phyloP scores from a whole-genome alignment of 2,113 vertebrate genomes.

The Hemiscyllium ocellatum region DNA sequence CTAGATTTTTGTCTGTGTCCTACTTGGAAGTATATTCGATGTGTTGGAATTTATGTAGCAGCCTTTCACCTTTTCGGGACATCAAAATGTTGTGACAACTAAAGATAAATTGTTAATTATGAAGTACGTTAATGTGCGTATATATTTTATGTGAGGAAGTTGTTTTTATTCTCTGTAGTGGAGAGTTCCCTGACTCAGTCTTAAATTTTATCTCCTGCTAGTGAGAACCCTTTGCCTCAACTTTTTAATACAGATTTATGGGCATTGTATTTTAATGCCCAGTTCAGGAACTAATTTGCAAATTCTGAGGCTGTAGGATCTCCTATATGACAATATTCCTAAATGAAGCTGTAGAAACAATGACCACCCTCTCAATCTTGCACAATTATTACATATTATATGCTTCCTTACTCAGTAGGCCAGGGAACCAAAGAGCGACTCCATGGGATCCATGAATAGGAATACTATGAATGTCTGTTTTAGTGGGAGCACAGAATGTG shows the following conservation, averaged over 20 bases:
- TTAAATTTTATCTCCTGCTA: neutral
- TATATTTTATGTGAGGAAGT: neutral
- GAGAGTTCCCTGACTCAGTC: neutral
- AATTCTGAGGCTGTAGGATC: neutral
- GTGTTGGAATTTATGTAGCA: neutral
- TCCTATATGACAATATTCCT: no score
- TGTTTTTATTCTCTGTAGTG: neutral
- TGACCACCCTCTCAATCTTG: no score
- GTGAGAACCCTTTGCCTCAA: neutral
- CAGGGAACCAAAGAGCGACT: no score
- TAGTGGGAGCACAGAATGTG: neutral
- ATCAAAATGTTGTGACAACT: neutral
- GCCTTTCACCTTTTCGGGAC: neutral
- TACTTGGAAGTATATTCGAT: neutral
- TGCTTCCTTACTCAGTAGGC: no score
- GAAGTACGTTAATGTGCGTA: neutral
- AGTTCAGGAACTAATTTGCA: neutral
- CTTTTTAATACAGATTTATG: neutral
- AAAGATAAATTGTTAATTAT: neutral
- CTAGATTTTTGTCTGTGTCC: neutral
- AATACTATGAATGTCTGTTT: neutral
- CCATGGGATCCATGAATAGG: neutral
- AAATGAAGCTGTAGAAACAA: no score
- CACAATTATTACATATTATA: no score
- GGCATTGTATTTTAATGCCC: neutral